Evolutionary conservation across 2,888 invertebrate genomes (phyloP).

Genomic region (Drosophila leonis): DNA sequence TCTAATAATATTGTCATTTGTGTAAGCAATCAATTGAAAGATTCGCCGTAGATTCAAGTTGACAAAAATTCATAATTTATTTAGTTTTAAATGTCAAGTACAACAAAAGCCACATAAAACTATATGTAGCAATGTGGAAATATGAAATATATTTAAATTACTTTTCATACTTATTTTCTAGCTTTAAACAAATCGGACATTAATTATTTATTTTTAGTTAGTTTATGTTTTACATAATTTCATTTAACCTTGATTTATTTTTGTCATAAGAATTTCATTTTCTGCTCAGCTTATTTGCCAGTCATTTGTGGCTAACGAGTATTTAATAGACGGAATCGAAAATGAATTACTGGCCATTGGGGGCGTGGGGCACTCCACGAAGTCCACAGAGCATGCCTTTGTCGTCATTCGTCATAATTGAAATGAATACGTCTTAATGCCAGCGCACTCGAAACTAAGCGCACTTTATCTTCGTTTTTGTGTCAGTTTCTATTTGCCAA

Average conservation of each 20-base stretch:
- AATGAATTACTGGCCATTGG: slow-evolving; percentile 21
- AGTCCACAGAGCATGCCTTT: slow-evolving; percentile 18
- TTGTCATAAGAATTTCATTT: background rate
- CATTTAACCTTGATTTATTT: background rate
- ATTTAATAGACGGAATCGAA: slow-evolving; percentile 34
- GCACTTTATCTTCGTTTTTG: slow-evolving; percentile 53
- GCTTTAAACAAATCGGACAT: background rate
- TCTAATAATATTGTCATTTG: slow-evolving; percentile 37
- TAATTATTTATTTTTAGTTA: background rate
- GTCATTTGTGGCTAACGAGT: slow-evolving; percentile 13
- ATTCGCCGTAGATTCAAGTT: slow-evolving; percentile 12
- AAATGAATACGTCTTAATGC: slow-evolving; percentile 50
- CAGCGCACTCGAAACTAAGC: slow-evolving; percentile 45
- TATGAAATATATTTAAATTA: slow-evolving; percentile 1
- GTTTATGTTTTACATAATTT: background rate
- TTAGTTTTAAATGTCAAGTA: slow-evolving; percentile 11
- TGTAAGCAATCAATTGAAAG: slow-evolving; percentile 44
- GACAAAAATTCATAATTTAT: background rate
- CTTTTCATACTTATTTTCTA: background rate
- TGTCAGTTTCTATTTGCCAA: slow-evolving; percentile 41
- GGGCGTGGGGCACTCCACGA: slow-evolving; percentile 14
- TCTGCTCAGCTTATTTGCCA: background rate
- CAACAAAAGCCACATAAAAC: background rate
- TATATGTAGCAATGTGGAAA: background rate
- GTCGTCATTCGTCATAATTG: slow-evolving; percentile 65